Base-by-base conservation (phyloP, 2,797 vertebrate genomes). In the Lutra lutra region DNA sequence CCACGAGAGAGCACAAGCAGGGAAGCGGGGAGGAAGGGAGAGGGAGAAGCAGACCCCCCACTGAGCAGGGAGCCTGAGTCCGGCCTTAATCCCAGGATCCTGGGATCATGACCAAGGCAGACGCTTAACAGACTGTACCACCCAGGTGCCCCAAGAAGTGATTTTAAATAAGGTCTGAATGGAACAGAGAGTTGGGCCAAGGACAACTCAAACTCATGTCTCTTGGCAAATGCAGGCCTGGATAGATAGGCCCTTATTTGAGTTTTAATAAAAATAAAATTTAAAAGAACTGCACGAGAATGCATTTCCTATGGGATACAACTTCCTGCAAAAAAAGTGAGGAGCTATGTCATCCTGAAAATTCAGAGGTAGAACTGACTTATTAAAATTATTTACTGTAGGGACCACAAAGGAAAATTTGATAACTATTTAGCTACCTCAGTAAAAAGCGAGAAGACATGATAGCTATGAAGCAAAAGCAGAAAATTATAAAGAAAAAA, bases 201-300 rank as follows among this genome's bases (percentile, higher is more conserved):
- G n/a, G 62, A 54, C 54, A 17, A 40, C 78, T 66, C 4, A 43
- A 21, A 73, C 14, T 51, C 56, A 43, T 48, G 27, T 87, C 38
- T 56, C 78, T 85, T 91, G 78, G 70, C 32, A 79, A 87, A 20
- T 78, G 35, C 43, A 12, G 7, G 32, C n/a, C 54, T 91, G 83
- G 62, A 84, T 66, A 90, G 46, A 58, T 84, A 38, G 32, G 27
- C 54, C 21, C 21, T 94, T 72, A 51, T 78, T 14, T 85, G 78
- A 79, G 62, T 88, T 84, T 88, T 85, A 91, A 91, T 87, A 91
- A 90, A 90, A 93, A 86, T n/a, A 56, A 82, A 58, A 68, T 43
- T 48, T 51, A 25, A 62, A 40, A 66, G 79, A 89, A 51, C 11
- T 8, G 29, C 70, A 23, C 5, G 56, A 64, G 23, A 66, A 79